phyloP scores from a whole-genome alignment of 2,797 vertebrate genomes.

The Molossus molossus region DNA sequence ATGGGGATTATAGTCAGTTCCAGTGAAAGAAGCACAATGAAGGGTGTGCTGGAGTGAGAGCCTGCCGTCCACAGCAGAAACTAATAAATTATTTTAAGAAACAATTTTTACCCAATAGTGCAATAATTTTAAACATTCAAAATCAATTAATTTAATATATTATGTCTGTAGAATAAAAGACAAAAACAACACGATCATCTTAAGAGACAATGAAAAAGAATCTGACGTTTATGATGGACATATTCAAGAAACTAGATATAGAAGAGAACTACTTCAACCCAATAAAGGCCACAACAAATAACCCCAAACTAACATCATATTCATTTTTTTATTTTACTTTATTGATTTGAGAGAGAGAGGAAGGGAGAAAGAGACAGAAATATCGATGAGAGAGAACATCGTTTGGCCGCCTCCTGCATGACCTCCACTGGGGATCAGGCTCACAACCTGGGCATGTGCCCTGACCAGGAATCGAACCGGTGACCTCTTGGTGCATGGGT shows the following conservation, averaged over 20 bases:
- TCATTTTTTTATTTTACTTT: too few species aligned
- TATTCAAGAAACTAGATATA: neutral
- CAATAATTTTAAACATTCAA: neutral
- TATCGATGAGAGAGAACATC: too few species aligned
- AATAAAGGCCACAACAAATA: neutral
- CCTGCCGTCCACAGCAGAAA: neutral
- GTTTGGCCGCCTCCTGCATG: too few species aligned
- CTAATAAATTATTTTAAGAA: neutral
- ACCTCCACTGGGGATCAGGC: too few species aligned
- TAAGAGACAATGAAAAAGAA: neutral
- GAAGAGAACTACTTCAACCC: neutral
- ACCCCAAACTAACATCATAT: neutral
- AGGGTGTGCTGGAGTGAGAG: neutral
- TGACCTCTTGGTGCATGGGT: too few species aligned
- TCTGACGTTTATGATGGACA: neutral
- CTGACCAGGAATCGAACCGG: too few species aligned
- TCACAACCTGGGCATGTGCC: too few species aligned
- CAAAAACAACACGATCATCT: neutral
- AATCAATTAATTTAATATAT: neutral
- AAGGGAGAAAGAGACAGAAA: too few species aligned
- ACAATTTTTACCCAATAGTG: neutral
- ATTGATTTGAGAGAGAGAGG: too few species aligned
- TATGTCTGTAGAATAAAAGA: neutral
- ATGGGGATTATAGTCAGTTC: neutral
- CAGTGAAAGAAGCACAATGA: neutral